Conservation (phyloP, 2,888 invertebrate species). For the Andrena haemorrhoa region DNA sequence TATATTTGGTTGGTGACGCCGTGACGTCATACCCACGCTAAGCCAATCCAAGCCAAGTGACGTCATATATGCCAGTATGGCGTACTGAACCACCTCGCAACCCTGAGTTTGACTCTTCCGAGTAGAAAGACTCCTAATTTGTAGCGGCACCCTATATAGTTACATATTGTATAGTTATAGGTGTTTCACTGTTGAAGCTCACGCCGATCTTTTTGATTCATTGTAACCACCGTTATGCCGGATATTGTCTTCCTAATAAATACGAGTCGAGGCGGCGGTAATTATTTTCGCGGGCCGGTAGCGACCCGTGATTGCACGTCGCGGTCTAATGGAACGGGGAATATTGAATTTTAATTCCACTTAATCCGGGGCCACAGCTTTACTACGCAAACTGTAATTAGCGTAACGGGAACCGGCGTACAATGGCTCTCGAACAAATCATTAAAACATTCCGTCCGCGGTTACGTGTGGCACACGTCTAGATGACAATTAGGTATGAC, state of each 20-base stretch:
- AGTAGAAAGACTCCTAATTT: neutral
- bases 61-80: too few relatives aligned
- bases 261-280: constrained; percentile 16
- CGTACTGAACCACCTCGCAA: too few relatives aligned
- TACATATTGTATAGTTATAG: neutral
- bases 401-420: constrained; percentile 54
- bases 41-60: too few relatives aligned
- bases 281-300: constrained; percentile 36
- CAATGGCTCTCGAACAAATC: constrained; percentile 40
- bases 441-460: constrained; percentile 37
- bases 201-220: constrained; percentile 41
- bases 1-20: too few relatives aligned
- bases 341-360: constrained; percentile 59
- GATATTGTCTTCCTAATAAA: constrained; percentile 60
- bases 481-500: constrained; percentile 37
- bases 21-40: too few relatives aligned
- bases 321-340: constrained; percentile 38
- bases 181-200: constrained; percentile 16
- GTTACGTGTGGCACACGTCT: neutral
- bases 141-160: too few relatives aligned
- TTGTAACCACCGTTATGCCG: constrained; percentile 54
- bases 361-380: constrained; percentile 43
- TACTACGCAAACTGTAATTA: constrained; percentile 49
- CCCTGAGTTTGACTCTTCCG: too few relatives aligned
- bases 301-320: constrained; percentile 29